Percentiles rank a stretch among this genome's conserved stretches.
Conservation (phyloP, 1,140 invertebrate genomes). For the Pteromalus puparum region DNA sequence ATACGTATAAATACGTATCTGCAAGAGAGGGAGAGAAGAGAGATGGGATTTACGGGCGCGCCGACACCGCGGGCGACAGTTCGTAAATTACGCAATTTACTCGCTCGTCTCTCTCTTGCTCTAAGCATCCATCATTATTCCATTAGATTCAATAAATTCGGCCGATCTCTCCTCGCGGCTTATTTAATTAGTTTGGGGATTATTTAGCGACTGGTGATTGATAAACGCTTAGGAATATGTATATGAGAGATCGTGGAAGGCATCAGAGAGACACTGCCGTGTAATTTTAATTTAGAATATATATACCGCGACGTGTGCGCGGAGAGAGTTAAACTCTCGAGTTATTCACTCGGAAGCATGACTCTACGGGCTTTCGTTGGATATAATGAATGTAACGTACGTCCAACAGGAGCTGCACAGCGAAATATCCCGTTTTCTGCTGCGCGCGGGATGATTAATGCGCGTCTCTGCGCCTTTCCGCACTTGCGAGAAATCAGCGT, state of each 20-base stretch:
- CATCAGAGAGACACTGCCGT: background rate
- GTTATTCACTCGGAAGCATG: background rate
- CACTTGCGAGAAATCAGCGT: background rate
- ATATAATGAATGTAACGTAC: background rate
- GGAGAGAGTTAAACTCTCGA: background rate
- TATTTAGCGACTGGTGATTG: background rate
- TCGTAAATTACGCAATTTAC: conserved; percentile 52
- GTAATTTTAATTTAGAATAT: background rate
- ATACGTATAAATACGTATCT: conserved; percentile 32
- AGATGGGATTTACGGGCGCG: conserved; percentile 36
- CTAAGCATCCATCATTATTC: conserved; percentile 3
- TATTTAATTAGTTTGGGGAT: background rate
- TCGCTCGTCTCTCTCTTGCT: background rate
- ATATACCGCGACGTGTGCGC: background rate
- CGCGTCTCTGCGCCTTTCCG: background rate
- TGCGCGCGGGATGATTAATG: background rate
- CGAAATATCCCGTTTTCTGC: background rate
- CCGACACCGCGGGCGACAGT: conserved; percentile 49
- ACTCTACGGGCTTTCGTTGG: background rate
- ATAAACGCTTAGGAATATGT: background rate
- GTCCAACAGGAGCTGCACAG: background rate
- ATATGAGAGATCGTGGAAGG: background rate
- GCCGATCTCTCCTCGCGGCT: background rate
- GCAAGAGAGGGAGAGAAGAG: background rate
- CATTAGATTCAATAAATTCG: conserved; percentile 1